Percentiles rank a stretch among this genome's conserved stretches.
Conservation (phyloP, 2,888 invertebrate species). For the Anoplius nigerrimus region DNA sequence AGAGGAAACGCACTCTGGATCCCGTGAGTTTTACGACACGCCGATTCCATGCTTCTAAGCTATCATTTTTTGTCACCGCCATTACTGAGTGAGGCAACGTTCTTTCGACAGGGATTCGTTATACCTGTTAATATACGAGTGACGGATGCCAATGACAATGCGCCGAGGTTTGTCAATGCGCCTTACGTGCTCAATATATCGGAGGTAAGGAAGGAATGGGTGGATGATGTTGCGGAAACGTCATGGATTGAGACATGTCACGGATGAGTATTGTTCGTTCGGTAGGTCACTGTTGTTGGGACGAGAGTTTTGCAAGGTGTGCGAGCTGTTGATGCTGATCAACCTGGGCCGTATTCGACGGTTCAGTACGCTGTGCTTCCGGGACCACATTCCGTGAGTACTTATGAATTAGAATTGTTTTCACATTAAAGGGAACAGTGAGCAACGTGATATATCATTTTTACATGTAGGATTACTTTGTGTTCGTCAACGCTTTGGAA, state of each 20-base stretch:
- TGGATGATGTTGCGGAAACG: too few relatives aligned
- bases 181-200: conserved; percentile 90
- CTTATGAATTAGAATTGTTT: neutral
- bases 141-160: conserved; percentile 94
- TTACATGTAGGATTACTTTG: conserved; percentile 82
- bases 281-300: conserved; percentile 77
- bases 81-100: neutral
- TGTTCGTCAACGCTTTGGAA: conserved; percentile 90
- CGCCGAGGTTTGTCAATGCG: conserved; percentile 87
- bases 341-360: conserved; percentile 91
- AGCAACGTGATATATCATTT: conserved; percentile 1
- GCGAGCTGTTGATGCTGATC: conserved; percentile 88
- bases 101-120: conserved; percentile 80
- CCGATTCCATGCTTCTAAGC: too few relatives aligned
- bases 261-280: neutral
- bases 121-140: conserved; percentile 90
- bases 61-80: too few relatives aligned
- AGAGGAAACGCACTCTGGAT: conserved; percentile 85
- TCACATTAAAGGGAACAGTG: neutral
- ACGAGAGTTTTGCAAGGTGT: conserved; percentile 86
- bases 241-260: neutral
- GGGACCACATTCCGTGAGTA: conserved; percentile 83
- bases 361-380: conserved; percentile 89
- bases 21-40: conserved; percentile 78
- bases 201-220: conserved; percentile 80